A percentile compares a stretch with the other conserved stretches of the same genome.
These are phyloP conservation scores for Cinclus cinclus DNA, from an alignment of 2,113 vertebrate species.

Conservation along the genomic window DNA sequence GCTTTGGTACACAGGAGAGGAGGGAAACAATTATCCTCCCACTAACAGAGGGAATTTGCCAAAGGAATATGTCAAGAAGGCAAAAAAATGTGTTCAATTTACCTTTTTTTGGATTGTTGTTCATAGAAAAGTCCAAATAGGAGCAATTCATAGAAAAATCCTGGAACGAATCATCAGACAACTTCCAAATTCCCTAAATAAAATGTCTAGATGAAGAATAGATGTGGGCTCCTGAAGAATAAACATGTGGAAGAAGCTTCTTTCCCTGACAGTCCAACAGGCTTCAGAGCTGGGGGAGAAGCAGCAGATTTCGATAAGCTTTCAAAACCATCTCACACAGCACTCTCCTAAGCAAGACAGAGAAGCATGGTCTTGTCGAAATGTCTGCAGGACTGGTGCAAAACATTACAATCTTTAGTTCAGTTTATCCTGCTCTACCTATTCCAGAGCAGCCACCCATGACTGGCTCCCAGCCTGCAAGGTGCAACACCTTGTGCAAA, in stretches of 20 bases:
- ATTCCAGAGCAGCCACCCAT: fast-evolving
- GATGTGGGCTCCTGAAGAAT: neutral
- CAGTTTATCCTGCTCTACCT: neutral
- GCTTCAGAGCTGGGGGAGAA: neutral
- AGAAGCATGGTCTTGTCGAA: neutral
- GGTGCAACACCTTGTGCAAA: neutral
- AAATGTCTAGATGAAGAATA: neutral
- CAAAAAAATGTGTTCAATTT: neutral
- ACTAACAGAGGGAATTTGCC: neutral
- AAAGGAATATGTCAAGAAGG: neutral
- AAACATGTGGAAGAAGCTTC: neutral
- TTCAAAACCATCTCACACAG: neutral
- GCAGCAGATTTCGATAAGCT: neutral
- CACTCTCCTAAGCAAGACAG: neutral
- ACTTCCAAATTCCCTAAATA: neutral
- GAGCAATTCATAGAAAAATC: neutral
- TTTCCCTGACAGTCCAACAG: neutral
- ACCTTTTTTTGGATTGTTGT: neutral
- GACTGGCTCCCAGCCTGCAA: fast-evolving
- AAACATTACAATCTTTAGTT: neutral
- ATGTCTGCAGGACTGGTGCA: neutral
- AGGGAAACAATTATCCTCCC: neutral
- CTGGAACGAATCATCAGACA: neutral
- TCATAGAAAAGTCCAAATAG: neutral
- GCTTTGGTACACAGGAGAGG: neutral